phyloP scores from a whole-genome alignment of 2,888 invertebrate species.

The Andricus quercusramuli region DNA sequence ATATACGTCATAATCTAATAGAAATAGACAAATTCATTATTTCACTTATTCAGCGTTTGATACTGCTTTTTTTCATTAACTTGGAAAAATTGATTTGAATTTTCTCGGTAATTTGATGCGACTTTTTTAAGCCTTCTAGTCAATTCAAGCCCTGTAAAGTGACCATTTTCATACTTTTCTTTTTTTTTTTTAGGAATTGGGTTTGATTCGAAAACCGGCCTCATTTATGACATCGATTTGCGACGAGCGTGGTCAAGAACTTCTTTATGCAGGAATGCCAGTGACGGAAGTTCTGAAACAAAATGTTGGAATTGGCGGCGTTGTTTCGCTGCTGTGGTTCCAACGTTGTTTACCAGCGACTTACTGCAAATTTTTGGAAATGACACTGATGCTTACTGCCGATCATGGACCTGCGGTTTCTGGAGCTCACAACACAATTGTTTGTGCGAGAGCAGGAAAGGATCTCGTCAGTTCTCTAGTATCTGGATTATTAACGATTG shows the following conservation, averaged over 20 bases:
- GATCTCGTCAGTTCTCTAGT: conserved; percentile 97
- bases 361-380: conserved; percentile 98
- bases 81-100: too few relatives aligned
- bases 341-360: conserved; percentile 96
- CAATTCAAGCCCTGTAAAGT: too few relatives aligned
- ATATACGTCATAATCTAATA: too few relatives aligned
- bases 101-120: too few relatives aligned
- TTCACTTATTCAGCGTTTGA: too few relatives aligned
- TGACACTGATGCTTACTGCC: conserved; percentile 99
- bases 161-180: too few relatives aligned
- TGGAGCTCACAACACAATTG: conserved; percentile 99
- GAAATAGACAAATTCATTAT: too few relatives aligned
- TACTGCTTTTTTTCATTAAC: too few relatives aligned
- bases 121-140: too few relatives aligned
- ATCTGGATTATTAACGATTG: conserved; percentile 97
- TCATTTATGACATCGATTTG: conserved; percentile 99
- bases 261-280: conserved; percentile 97
- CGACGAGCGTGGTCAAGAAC: conserved; percentile 98
- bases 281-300: conserved; percentile 93
- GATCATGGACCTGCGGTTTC: conserved; percentile 99
- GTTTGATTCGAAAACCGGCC: conserved; percentile 98
- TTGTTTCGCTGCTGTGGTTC: conserved; percentile 98
- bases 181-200: conserved; percentile 86
- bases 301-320: conserved; percentile 98
- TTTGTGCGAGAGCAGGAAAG: conserved; percentile 97